A percentile compares a stretch with the other conserved stretches of the same genome.
Evolutionary conservation across 1,140 invertebrate species (phyloP).

Genomic region (Hermetia illucens): DNA sequence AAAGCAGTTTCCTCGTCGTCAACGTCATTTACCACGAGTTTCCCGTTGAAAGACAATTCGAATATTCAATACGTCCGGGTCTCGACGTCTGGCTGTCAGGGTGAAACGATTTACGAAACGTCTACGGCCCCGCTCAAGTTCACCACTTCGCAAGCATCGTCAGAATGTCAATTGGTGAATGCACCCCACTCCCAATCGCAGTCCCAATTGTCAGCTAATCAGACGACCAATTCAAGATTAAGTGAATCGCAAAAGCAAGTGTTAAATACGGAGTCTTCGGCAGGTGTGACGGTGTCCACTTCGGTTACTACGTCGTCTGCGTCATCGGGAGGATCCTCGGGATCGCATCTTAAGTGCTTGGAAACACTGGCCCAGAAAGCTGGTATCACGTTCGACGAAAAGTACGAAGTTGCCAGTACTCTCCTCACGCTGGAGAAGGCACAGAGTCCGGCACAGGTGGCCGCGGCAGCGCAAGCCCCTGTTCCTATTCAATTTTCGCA

Average conservation of each 20-base stretch:
- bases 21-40: too few relatives aligned
- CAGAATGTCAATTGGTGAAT: neutral
- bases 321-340: too few relatives aligned
- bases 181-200: too few relatives aligned
- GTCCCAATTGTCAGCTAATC: too few relatives aligned
- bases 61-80: slow-evolving; percentile 15
- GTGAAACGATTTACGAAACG: neutral
- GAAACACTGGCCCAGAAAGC: slow-evolving; percentile 50
- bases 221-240: too few relatives aligned
- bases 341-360: slow-evolving; percentile 46
- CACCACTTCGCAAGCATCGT: too few relatives aligned
- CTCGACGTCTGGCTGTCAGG: neutral
- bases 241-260: too few relatives aligned
- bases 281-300: too few relatives aligned
- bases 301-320: too few relatives aligned
- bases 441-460: slow-evolving; percentile 29
- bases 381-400: slow-evolving; percentile 48
- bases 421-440: slow-evolving; percentile 25
- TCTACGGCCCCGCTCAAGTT: too few relatives aligned
- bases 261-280: too few relatives aligned
- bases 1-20: too few relatives aligned
- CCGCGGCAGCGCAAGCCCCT: slow-evolving; percentile 20
- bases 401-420: slow-evolving; percentile 42
- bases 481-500: slow-evolving; percentile 26
- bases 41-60: slow-evolving; percentile 24